Base-by-base conservation (phyloP, 2,797 vertebrate species). In the Tangara arthus region DNA sequence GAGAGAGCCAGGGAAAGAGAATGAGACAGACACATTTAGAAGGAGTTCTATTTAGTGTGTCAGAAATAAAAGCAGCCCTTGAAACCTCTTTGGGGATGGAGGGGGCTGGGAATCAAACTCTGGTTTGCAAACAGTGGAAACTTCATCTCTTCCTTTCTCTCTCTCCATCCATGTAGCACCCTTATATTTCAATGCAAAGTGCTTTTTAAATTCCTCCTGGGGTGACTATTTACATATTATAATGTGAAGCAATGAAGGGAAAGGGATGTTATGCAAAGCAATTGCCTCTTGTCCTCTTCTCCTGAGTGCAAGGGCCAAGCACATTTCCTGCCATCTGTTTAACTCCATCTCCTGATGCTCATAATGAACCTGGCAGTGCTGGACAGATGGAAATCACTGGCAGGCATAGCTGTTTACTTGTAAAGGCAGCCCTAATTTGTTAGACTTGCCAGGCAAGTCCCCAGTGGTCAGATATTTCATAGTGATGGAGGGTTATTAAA, bases 301-400 rank as follows among this genome's bases (percentile, higher is more conserved):
- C 87, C 83, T 46, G 68, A 93, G 94, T 92, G 87, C 94, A 97
- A 95, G 89, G 95, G 95, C 96, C 96, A 96, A 94, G 89, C 82
- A 59, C 78, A 93, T 95, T 97, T 96, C 96, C 93, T 96, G 92
- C 96, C 95, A 97, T 97, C 96, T 96, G 96, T 97, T 96, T 97
- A 93, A 93, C 92, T 95, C 93, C 91, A 72, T 96, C 94, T 97
- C 94, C 94, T 93, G 92, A 90, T 93, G 78, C 93, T 96, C 76
- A 60, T 97, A 94, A 98, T 93, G 93, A 93, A 95, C 59, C 95
- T 97, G 96, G 97, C 94, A 97, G 89, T 64, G 80, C 66, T 18
- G 76, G 82, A 84, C 96, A 97, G 96, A 97, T 96, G 97, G 95
- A 97, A 91, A 88, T 96, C 95, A 94, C 91, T 95, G 95, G 96